phyloP scores from a whole-genome alignment of 1,140 invertebrate genomes.

The Nasonia longicornis region DNA sequence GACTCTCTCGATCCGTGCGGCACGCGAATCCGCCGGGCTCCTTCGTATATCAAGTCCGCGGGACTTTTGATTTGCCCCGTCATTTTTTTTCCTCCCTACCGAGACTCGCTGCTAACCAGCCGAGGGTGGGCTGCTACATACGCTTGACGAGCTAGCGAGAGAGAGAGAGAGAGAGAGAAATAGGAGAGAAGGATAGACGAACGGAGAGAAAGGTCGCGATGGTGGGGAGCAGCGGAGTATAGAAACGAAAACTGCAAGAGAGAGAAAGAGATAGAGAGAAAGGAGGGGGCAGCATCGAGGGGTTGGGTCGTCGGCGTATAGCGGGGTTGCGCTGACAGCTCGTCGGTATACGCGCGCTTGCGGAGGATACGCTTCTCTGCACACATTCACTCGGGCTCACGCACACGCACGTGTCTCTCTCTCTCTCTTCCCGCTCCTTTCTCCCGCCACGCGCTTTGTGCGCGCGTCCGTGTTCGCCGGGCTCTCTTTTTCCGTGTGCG shows the following conservation, averaged over 20 bases:
- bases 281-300: conserved; percentile 48
- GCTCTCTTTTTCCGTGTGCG: conserved; percentile 53
- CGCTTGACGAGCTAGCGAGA: neutral
- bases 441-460: conserved; percentile 51
- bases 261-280: conserved; percentile 11
- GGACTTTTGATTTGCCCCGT: conserved; percentile 27
- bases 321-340: conserved; percentile 69
- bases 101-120: neutral
- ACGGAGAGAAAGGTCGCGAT: neutral
- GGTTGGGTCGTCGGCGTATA: conserved; percentile 57
- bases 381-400: conserved; percentile 60
- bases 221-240: conserved; percentile 17
- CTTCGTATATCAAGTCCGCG: conserved; percentile 7
- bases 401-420: conserved; percentile 49
- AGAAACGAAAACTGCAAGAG: conserved; percentile 32
- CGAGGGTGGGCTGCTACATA: conserved; percentile 23
- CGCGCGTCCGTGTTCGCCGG: conserved; percentile 26
- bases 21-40: neutral
- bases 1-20: neutral
- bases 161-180: neutral
- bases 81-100: conserved; percentile 31
- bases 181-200: neutral
- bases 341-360: conserved; percentile 55
- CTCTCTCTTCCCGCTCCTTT: conserved; percentile 39
- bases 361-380: conserved; percentile 69